Evolutionary conservation across 2,888 invertebrate species (phyloP), one percentile per base, ranked within the genome.

Genomic region (Blera fallax): DNA sequence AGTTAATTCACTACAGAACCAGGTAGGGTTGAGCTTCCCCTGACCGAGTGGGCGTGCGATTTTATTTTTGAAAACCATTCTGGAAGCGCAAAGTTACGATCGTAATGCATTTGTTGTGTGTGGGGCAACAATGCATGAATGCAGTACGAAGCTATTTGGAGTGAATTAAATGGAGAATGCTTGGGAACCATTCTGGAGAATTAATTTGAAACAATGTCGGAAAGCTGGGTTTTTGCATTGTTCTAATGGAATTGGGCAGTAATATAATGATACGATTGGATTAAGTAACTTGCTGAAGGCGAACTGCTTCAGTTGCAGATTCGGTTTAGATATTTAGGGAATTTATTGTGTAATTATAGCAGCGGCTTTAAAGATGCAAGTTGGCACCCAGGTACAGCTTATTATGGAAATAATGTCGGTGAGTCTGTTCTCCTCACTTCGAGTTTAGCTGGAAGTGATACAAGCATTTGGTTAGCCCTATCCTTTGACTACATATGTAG

Each of bases 201-300:
- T 84, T 80, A 76, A 80, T 84, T 79, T 70, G 64, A 84, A 84
- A 84, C 69, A 74, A 74, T 69, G 73, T 78, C 48, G 27, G 56
- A 58, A 40, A 64, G 56, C 14, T 56, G 11, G 74, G 14, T 14
- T 64, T 76, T 45, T 58, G 16, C 54, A 69, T 74, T 74, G 81
- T 74, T 74, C 21, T n/a, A 52, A 34, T 67, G 67, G 65, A 58
- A 56, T 48, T 48, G 58, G 40, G 34, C 18, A 37, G 37, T 40
- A 64, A 60, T 18, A 32, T 45, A 43, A 54, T 62, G 58, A 60
- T 45, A 52, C 16, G 56, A 18, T 24, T 60, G 50, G 60, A 80
- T 73, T 80, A 67, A 52, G 60, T 52, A 65, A 34, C 60, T 74
- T 54, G 58, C 45, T 14, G 14, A 24, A 27, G 24, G 37, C 32